These are phyloP conservation scores for Camelus dromedarius DNA, from an alignment of 2,113 vertebrate genomes.

Conservation along the genomic window DNA sequence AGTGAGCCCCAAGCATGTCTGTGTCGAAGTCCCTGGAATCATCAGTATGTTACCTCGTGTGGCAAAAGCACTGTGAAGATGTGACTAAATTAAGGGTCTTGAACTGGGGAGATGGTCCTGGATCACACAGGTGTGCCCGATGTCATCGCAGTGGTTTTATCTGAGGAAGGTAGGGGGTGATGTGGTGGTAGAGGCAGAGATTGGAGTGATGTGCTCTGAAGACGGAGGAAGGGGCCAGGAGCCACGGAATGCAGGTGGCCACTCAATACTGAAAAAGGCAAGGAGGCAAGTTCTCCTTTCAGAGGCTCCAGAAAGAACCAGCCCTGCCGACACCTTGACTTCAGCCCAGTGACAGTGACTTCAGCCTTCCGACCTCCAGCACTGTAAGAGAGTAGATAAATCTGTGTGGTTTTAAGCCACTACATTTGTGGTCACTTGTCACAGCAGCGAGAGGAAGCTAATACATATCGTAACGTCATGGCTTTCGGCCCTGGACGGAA, in stretches of 20 bases:
- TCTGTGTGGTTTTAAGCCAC: not conserved
- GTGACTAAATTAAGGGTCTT: not conserved
- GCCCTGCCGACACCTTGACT: no score
- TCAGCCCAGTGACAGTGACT: not conserved
- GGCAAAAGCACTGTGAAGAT: not conserved
- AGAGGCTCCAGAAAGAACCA: not conserved
- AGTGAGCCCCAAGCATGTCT: no score
- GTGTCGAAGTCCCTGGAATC: not conserved
- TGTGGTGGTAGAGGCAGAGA: not conserved
- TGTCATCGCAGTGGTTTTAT: not conserved
- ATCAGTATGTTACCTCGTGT: no score
- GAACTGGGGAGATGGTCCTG: not conserved
- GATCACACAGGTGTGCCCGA: not conserved
- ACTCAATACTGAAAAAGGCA: no score
- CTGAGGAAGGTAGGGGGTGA: not conserved
- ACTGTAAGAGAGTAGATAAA: not conserved
- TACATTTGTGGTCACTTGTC: not conserved
- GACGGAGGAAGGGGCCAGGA: not conserved
- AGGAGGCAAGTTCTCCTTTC: not conserved
- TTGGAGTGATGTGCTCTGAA: not conserved
- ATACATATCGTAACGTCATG: accelerated
- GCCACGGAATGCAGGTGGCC: not conserved
- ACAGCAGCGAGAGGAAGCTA: not conserved
- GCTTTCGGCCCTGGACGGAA: not conserved
- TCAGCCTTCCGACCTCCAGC: not conserved